Percentiles rank a stretch among this genome's conserved stretches.
Evolutionary conservation across 2,797 vertebrate species (phyloP).

Genomic region (Vespertilio murinus): DNA sequence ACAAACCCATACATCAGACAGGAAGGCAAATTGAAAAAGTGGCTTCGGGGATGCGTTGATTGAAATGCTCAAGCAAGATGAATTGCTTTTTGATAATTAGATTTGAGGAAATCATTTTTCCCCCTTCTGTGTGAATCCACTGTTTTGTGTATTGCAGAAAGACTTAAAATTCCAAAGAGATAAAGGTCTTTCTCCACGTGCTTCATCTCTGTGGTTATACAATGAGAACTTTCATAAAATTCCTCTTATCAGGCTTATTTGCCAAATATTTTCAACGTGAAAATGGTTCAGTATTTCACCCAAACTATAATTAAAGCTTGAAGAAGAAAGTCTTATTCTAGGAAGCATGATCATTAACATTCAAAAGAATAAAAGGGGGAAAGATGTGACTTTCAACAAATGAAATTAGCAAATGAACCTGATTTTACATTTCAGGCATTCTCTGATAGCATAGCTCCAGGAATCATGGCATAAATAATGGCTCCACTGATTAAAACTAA

Average conservation of each 20-base stretch:
- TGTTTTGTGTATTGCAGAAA: constrained; percentile 55
- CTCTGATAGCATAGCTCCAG: constrained; percentile 39
- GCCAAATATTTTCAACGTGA: constrained; percentile 68
- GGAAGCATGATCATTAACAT: constrained; percentile 48
- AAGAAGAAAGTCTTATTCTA: constrained; percentile 52
- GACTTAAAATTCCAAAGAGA: constrained; percentile 52
- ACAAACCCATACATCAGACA: constrained; percentile 49
- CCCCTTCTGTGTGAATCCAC: constrained; percentile 26
- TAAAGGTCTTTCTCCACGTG: constrained; percentile 29
- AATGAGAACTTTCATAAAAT: constrained; percentile 40
- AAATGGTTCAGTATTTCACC: constrained; percentile 58
- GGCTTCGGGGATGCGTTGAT: constrained; percentile 48
- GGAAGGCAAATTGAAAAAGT: constrained; percentile 55
- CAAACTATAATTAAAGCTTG: constrained; percentile 63
- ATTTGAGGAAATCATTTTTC: constrained; percentile 23
- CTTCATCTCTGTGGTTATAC: constrained; percentile 39
- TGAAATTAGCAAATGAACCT: constrained; percentile 68
- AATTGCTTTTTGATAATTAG: constrained; percentile 72
- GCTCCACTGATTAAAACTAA: constrained; percentile 66
- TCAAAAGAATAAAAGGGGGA: constrained; percentile 43
- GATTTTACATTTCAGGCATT: constrained; percentile 53
- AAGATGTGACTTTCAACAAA: constrained; percentile 61
- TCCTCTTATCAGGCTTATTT: constrained; percentile 56
- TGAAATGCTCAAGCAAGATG: constrained; percentile 68
- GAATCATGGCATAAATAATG: constrained; percentile 72